Evolutionary conservation across 2,113 vertebrate species (phyloP).

Genomic region (Cheirogaleus medius): DNA sequence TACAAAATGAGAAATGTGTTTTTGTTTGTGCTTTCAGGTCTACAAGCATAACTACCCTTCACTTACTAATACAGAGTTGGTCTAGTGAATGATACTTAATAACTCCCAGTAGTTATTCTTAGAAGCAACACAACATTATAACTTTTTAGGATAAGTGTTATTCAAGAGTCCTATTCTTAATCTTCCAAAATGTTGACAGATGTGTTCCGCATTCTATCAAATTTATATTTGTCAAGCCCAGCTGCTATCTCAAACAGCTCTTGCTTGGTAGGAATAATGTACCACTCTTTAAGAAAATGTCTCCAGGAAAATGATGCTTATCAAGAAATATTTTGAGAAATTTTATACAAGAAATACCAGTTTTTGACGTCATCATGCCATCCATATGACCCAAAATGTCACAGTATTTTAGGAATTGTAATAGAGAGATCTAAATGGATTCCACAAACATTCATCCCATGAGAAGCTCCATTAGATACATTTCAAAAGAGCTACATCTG

Average conservation of each 20-base stretch:
- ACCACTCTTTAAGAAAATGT: background rate
- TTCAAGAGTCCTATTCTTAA: conserved; percentile 26
- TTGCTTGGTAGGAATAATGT: background rate
- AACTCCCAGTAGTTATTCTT: background rate
- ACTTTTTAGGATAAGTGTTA: conserved; percentile 22
- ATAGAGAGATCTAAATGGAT: background rate
- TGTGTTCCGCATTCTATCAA: background rate
- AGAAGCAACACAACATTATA: background rate
- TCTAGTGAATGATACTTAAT: background rate
- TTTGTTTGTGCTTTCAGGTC: background rate
- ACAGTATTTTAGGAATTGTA: background rate
- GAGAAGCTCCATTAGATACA: background rate
- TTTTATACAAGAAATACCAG: background rate
- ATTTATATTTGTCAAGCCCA: conserved; percentile 40
- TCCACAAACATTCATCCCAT: background rate
- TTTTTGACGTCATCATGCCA: background rate
- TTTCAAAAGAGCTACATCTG: background rate
- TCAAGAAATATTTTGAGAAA: background rate
- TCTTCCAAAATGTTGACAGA: conserved; percentile 36
- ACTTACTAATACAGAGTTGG: background rate
- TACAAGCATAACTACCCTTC: background rate
- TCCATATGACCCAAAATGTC: background rate
- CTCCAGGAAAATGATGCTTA: background rate
- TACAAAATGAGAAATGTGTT: background rate
- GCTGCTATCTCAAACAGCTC: background rate